Percentiles rank a stretch among this genome's conserved stretches.
Conservation (phyloP, 2,113 vertebrate species). For the Parotia lawesii region DNA sequence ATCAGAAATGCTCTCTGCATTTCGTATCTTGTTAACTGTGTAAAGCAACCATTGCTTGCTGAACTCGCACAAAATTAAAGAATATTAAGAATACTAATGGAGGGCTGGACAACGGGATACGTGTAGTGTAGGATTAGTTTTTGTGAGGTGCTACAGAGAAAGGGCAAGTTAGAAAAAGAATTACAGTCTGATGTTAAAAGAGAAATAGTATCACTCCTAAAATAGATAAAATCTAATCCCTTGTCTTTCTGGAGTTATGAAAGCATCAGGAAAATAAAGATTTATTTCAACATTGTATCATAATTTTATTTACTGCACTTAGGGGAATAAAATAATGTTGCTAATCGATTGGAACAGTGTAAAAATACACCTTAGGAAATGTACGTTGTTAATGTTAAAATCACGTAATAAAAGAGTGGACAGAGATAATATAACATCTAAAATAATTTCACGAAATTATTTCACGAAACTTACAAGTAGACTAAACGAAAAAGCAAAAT, state of each 20-base stretch:
- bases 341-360: not conserved
- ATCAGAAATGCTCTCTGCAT: not conserved
- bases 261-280: not conserved
- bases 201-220: not conserved
- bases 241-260: not conserved
- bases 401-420: not conserved
- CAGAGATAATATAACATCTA: not conserved
- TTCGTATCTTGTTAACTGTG: fast-evolving
- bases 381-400: not conserved
- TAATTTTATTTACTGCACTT: not conserved
- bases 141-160: not conserved
- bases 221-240: not conserved
- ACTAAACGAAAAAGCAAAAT: not conserved
- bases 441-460: not conserved
- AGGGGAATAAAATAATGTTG: not conserved
- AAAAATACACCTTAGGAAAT: not conserved
- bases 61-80: not conserved
- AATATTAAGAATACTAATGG: not conserved
- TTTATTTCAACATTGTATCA: not conserved
- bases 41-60: not conserved
- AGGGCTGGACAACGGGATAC: not conserved
- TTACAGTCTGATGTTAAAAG: not conserved
- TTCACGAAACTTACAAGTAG: not conserved
- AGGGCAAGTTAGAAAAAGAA: not conserved
- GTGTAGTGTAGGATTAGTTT: not conserved